These are phyloP conservation scores for Hirudinaria manillensis DNA, from an alignment of 2,888 invertebrate species.

Conservation along the genomic window DNA sequence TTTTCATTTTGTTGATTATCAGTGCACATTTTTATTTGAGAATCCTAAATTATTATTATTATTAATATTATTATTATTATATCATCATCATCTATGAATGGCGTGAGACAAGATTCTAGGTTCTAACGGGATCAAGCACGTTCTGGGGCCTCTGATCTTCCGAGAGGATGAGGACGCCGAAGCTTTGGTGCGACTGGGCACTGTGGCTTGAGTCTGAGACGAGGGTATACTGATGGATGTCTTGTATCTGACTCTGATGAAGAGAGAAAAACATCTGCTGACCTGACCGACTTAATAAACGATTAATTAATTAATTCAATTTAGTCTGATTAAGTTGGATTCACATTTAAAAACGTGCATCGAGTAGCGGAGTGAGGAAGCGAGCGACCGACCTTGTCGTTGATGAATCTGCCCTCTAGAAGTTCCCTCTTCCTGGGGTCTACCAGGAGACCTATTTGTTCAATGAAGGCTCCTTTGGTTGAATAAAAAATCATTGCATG, in stretches of 20 bases:
- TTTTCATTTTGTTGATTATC: no score
- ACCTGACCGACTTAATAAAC: background rate
- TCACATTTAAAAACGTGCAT: no score
- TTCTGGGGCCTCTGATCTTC: constrained; percentile 8
- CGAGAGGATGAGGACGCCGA: constrained; percentile 19
- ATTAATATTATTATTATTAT: no score
- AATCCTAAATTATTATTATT: no score
- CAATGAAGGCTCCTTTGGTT: constrained; percentile 19
- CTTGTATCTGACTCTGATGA: constrained; percentile 20
- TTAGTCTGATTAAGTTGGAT: no score
- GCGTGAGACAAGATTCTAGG: background rate
- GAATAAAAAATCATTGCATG: background rate
- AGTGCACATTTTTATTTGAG: no score
- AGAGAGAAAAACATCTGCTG: background rate
- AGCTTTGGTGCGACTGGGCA: constrained; percentile 28
- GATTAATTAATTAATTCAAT: no score
- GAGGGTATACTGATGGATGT: constrained; percentile 27
- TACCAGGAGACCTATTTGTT: constrained; percentile 27
- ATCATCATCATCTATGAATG: no score
- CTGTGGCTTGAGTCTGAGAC: constrained; percentile 30
- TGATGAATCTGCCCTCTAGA: constrained; percentile 30
- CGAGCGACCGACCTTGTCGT: constrained; percentile 19
- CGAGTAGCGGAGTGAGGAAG: no score
- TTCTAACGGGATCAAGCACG: background rate
- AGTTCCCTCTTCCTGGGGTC: constrained; percentile 31